Conservation (phyloP, 2,797 vertebrate species). For the Eulemur rubriventer region DNA sequence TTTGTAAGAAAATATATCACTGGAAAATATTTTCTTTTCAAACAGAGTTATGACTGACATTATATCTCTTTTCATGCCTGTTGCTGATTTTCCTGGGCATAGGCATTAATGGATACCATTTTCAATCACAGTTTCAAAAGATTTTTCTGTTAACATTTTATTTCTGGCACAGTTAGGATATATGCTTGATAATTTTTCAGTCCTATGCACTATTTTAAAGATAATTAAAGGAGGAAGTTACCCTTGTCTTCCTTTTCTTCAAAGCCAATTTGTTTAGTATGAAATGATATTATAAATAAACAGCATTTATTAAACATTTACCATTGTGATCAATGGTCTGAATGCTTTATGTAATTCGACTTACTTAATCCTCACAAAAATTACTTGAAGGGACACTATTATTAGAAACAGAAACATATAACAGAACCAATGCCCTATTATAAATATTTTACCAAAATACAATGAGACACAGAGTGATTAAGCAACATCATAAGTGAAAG, state of each 20-base stretch:
- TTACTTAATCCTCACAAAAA: background rate
- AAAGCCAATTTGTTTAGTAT: conserved; percentile 8
- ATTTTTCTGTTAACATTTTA: background rate
- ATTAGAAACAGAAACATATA: conserved; percentile 42
- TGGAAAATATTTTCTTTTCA: background rate
- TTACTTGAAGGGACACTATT: background rate
- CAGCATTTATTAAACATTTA: background rate
- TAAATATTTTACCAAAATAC: background rate
- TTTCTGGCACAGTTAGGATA: background rate
- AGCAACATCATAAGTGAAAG: background rate
- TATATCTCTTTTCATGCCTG: background rate
- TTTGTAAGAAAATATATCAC: background rate
- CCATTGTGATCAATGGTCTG: background rate
- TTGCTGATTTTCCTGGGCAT: background rate
- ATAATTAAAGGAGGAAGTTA: background rate
- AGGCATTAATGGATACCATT: background rate
- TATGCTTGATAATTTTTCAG: background rate
- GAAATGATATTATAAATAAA: background rate
- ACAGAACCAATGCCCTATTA: background rate
- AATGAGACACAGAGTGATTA: background rate
- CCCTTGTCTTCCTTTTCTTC: background rate
- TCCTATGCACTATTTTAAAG: background rate
- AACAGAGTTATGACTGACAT: background rate
- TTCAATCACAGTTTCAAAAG: background rate
- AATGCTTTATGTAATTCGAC: background rate